Evolutionary conservation across 2,797 vertebrate genomes (phyloP).

Genomic region (Amphiprion clarkii): DNA sequence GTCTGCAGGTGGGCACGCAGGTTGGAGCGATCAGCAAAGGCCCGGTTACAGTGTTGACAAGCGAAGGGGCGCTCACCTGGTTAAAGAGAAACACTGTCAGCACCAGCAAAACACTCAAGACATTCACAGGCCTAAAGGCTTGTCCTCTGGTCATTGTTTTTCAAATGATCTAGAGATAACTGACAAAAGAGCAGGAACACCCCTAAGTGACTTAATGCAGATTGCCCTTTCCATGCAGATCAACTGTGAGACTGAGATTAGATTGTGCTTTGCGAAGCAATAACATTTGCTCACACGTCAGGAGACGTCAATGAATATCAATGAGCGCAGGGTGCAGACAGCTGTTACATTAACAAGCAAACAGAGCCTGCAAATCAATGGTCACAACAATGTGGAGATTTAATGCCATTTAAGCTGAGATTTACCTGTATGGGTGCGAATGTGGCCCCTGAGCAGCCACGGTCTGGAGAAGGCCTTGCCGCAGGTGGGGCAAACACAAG

Average conservation of each 20-base stretch:
- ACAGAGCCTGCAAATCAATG: constrained; percentile 25
- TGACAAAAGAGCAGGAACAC: constrained; percentile 42
- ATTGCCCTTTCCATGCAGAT: constrained; percentile 47
- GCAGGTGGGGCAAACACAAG: constrained; percentile 95
- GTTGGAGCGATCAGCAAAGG: constrained; percentile 98
- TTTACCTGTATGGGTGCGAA: constrained; percentile 96
- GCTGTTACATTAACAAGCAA: constrained; percentile 38
- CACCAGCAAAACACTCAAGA: constrained; percentile 7
- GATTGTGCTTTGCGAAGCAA: constrained; percentile 42
- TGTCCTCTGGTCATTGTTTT: constrained; percentile 51
- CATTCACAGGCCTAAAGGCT: constrained; percentile 33
- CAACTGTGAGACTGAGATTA: constrained; percentile 50
- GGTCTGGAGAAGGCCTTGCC: constrained; percentile 98
- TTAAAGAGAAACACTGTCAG: constrained; percentile 22
- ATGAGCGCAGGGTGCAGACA: constrained; percentile 49
- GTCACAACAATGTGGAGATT: background rate
- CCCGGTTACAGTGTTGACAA: constrained; percentile 93
- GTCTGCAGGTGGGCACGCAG: constrained; percentile 98
- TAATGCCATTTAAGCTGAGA: background rate
- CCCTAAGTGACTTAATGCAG: constrained; percentile 27
- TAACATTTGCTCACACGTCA: constrained; percentile 61
- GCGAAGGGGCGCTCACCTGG: constrained; percentile 87
- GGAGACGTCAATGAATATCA: constrained; percentile 67
- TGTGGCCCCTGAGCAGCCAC: constrained; percentile 97
- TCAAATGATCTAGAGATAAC: constrained; percentile 47